A percentile compares a stretch with the other conserved stretches of the same genome.
These are phyloP conservation scores for Talpa occidentalis DNA, from an alignment of 2,113 vertebrate species.

Conservation along the genomic window DNA sequence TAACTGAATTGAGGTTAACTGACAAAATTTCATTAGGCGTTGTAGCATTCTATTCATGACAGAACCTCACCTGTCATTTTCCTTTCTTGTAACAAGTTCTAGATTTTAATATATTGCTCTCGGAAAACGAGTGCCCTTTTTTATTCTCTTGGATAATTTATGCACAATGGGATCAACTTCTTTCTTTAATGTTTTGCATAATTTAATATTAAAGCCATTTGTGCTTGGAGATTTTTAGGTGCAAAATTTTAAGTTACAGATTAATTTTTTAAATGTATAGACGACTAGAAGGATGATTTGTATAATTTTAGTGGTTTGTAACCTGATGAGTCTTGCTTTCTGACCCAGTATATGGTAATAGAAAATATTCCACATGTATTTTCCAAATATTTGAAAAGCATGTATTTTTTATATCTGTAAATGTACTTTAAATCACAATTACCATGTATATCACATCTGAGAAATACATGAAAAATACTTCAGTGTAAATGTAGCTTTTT, in stretches of 20 bases:
- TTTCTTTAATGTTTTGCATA: not conserved
- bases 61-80: not conserved
- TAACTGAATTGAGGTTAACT: slow-evolving; percentile 38
- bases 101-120: not conserved
- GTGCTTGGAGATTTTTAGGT: not conserved
- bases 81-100: not conserved
- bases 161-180: not conserved
- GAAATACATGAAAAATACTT: not conserved
- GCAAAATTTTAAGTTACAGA: not conserved
- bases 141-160: not conserved
- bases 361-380: not conserved
- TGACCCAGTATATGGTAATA: not conserved
- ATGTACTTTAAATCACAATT: not conserved
- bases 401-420: not conserved
- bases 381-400: not conserved
- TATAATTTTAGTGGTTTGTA: slow-evolving; percentile 27
- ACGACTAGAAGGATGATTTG: not conserved
- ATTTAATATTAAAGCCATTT: not conserved
- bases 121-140: not conserved
- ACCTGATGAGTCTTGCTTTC: not conserved
- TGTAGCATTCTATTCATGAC: not conserved
- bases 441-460: not conserved
- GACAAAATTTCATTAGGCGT: not conserved
- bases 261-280: not conserved
- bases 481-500: not conserved